Evolutionary conservation across 2,113 vertebrate genomes (phyloP), one percentile per base, ranked within the genome.

Genomic region (Oreochromis niloticus): DNA sequence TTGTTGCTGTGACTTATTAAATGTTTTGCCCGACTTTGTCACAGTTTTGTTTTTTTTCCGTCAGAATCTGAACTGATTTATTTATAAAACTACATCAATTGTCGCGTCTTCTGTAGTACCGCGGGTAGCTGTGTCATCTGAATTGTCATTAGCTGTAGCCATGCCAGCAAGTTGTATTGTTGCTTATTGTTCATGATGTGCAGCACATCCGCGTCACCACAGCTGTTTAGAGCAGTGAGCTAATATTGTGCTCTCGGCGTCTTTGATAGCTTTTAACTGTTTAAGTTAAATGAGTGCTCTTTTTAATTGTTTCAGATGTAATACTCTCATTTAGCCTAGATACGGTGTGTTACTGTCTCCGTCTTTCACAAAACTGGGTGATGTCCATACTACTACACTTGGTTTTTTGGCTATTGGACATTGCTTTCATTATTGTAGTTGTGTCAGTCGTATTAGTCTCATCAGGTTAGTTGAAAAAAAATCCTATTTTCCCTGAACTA

Each of bases 11-110:
- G 14, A 19, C 14, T 46, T 75, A 46, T 50, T 30, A 12, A 75
- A 75, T 50, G 14, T 32, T 1, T 78, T 32, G 43, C 9, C 9
- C 2, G 9, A 48, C 14, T 24, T 48, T 48, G 9, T 30, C 41
- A 30, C 24, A 27, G 22, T 78, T 78, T 78, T 3, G 2, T 3
- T 2, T 1, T 48, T 19, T 73, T 17, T 0, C 2, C 1, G 0
- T 1, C 41, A 1, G 24, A 48, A 73, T 48, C 17, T 75, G 71
- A 48, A 48, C 43, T 19, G 71, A 48, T 75, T 19, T 41, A 9
- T 43, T 71, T 71, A 24, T 13, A 22, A 68, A 68, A 68, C 34
- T 0, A 24, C 68, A 73, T 73, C 39, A 73, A 1, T 17, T 46
- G 2, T 46, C 4, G 3, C 4, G 9, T 71, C 14, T 75, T 75